A percentile compares a stretch with the other conserved stretches of the same genome.
These are phyloP conservation scores for Drosophila sproati DNA, from an alignment of 1,140 invertebrate species.

Conservation along the genomic window DNA sequence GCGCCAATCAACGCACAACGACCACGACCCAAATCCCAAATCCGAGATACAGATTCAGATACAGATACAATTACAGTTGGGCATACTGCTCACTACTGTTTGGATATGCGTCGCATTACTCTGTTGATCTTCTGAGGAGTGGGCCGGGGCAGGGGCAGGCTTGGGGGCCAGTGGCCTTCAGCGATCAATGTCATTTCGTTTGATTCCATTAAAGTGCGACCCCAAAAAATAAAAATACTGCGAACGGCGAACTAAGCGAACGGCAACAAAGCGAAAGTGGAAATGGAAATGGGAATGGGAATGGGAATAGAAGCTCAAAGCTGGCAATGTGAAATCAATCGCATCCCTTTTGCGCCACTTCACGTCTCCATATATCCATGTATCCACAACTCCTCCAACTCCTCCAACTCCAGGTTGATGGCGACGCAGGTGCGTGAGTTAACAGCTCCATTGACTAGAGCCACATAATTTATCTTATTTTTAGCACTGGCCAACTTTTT, in stretches of 20 bases:
- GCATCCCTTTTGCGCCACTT: conserved; percentile 36
- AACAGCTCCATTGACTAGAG: conserved; percentile 80
- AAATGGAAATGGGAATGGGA: conserved; percentile 1
- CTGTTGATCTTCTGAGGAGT: conserved; percentile 24
- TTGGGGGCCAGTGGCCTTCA: conserved; percentile 65
- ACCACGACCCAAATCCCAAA: conserved; percentile 77
- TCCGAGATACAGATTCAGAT: conserved; percentile 4
- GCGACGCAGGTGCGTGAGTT: conserved; percentile 69
- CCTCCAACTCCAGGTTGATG: neutral
- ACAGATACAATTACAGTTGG: conserved; percentile 1
- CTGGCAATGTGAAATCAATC: conserved; percentile 26
- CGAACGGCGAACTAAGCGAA: conserved; percentile 21
- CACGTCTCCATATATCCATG: conserved; percentile 5
- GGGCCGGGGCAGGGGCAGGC: neutral
- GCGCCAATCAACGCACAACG: conserved; percentile 67
- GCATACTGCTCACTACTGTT: neutral
- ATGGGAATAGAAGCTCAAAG: neutral
- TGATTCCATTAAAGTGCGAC: conserved; percentile 75
- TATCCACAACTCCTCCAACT: neutral
- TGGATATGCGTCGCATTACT: conserved; percentile 19
- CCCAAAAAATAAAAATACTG: conserved; percentile 43
- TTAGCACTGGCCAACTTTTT: conserved; percentile 49
- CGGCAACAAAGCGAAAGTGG: conserved; percentile 32
- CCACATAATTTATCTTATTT: conserved; percentile 83
- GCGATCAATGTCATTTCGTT: conserved; percentile 81